Base-by-base conservation (phyloP, 2,797 vertebrate species). In the Melanotaenia trifasciata region DNA sequence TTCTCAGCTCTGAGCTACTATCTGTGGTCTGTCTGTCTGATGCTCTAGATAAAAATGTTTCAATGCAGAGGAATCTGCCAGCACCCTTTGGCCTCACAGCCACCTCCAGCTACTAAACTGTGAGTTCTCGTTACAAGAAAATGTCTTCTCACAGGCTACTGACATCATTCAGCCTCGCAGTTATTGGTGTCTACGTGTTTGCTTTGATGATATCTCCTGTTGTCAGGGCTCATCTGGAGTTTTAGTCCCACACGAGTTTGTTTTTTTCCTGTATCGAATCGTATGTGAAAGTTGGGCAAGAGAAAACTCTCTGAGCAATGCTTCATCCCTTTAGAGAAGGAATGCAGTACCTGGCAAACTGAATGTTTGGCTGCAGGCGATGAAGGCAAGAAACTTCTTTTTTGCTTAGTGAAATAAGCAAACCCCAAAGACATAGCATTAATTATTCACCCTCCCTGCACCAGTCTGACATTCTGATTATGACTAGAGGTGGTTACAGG, bases 381-480 rank as follows among this genome's bases (percentile, higher is more conserved):
- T 51, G 11, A 76, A 84, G 76, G 79, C 85, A 88, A 86, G 70
- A 88, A 89, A 90, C 76, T 66, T 88, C 14, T 85, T 87, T 88
- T 84, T 79, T 87, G 78, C 85, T 83, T 79, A 45, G 76, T 74
- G 85, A 87, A 92, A 90, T 88, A 85, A 91, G 80, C 87, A 87
- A 91, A 80, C 80, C 81, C 81, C 77, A 88, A 88, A 90, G 84
- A 93, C 77, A 80, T 63, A 84, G 78, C 85, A 91, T 92, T 89
- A 92, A 92, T 94, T 91, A 93, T 93, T 93, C 85, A 92, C 79
- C 84, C 73, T 74, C 56, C 64, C 76, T 87, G 78, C 83, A 72
- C 80, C 72, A 81, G 76, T 72, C 83, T 87, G 82, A 89, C 85
- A 84, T 82, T 90, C 79, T 88, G 89, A 91, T 93, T 89, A 89